Conservation (phyloP, 2,797 vertebrate genomes). For the Oreochromis grahami region DNA sequence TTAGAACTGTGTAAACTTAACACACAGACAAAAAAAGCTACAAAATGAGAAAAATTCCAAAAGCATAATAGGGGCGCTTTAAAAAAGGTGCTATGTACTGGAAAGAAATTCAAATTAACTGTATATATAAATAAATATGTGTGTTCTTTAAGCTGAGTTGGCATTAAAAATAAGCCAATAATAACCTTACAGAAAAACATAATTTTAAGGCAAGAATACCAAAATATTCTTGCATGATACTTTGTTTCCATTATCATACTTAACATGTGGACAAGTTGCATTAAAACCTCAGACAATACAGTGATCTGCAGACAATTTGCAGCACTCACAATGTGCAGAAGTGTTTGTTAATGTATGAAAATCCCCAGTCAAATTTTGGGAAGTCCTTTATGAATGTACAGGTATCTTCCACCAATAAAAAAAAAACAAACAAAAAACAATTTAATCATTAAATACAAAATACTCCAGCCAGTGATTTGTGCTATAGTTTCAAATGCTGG, state of each 20-base stretch:
- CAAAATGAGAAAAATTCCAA: background rate
- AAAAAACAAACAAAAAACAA: background rate
- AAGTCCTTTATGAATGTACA: background rate
- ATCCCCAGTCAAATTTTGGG: background rate
- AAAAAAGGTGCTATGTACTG: background rate
- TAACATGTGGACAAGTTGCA: background rate
- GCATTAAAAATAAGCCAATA: background rate
- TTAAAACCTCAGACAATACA: background rate
- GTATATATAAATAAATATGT: background rate
- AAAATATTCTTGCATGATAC: background rate
- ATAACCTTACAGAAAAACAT: background rate
- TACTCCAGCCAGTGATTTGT: constrained; percentile 41
- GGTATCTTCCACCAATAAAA: background rate
- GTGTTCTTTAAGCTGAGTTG: background rate
- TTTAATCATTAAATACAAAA: background rate
- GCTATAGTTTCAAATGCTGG: constrained; percentile 52
- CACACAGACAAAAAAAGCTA: background rate
- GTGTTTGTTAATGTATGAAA: background rate
- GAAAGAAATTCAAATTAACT: background rate
- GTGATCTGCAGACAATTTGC: background rate
- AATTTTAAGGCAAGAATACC: background rate
- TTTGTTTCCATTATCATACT: background rate
- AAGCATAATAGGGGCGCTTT: background rate
- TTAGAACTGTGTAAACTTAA: background rate
- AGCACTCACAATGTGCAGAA: background rate